Evolutionary conservation across 2,113 vertebrate genomes (phyloP), one percentile per base, ranked within the genome.

Genomic region (Amblyornis subalaris): DNA sequence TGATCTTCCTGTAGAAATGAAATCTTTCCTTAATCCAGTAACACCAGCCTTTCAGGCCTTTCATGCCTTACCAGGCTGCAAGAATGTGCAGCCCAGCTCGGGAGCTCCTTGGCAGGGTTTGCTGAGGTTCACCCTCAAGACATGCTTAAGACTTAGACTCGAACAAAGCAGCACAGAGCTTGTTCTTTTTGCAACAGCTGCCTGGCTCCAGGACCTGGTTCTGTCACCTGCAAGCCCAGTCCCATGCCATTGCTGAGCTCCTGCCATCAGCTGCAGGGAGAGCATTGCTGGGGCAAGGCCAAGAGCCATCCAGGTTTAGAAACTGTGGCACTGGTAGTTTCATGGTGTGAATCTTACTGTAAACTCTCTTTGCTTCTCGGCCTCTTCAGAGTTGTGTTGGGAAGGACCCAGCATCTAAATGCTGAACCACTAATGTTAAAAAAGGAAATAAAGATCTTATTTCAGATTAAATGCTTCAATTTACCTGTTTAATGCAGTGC

Each of bases 11-110:
- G 71, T 88, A 84, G 81, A 93, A 89, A 95, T 54, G 1, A 85
- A 93, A 85, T 83, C 42, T 89, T 85, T 89, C 66, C 45, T 79
- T 95, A 93, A 95, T 91, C 50, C 84, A 76, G 44, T 57, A 35
- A 40, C 51, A 36, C 29, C 53, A 70, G 70, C 62, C 45, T 33
- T 75, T 76, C 45, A 69, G 73, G 70, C 61, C 26, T 86, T 90
- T 89, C 71, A 75, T 35, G 17, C 47, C 2, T 0, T 50, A 42
- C 42, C 55, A 61, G 58, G 64, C 74, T 86, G 51, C 64, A 86
- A 8, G 72, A 88, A 85, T 58, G 64, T 3, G 4, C 45, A 40
- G 50, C 35, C 53, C 3, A 8, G 10, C 81, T 48, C 61, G 78
- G 58, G 70, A 79, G 36, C 58, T 73, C 61, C 77, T 82, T 5